A percentile compares a stretch with the other conserved stretches of the same genome.
These are phyloP conservation scores for Phacellophora camtschatica DNA, from an alignment of 30 jellyfish, hydroid and myxozoan species.

Conservation along the genomic window DNA sequence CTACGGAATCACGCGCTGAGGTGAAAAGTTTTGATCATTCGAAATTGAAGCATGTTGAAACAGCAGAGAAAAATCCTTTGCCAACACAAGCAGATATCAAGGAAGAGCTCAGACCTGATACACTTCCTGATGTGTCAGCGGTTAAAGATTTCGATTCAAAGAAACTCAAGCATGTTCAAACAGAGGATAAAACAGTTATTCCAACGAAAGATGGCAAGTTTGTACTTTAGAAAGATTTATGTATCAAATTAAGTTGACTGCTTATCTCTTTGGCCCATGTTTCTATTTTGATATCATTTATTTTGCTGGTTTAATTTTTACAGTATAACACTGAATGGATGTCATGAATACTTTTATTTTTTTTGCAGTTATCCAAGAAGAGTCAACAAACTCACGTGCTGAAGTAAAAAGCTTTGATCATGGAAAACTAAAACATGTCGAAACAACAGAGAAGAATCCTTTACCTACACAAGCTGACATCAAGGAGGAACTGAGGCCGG, in stretches of 20 bases:
- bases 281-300: no score
- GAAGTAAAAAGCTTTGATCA: conserved; percentile 83
- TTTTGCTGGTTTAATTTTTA: no score
- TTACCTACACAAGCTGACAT: conserved; percentile 88
- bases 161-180: conserved; percentile 77
- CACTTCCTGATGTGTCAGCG: conserved; percentile 84
- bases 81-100: conserved; percentile 85
- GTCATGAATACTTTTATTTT: neutral
- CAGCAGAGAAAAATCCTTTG: conserved; percentile 88
- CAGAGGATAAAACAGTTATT: conserved; percentile 65
- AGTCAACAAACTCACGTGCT: conserved; percentile 78
- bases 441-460: conserved; percentile 88
- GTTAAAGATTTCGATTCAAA: conserved; percentile 69
- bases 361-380: conserved; percentile 68
- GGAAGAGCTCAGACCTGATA: conserved; percentile 88
- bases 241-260: no score
- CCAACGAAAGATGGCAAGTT: conserved; percentile 82
- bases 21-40: conserved; percentile 87
- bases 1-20: conserved; percentile 88
- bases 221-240: no score
- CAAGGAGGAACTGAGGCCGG: conserved; percentile 87
- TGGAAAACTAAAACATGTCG: conserved; percentile 81
- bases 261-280: no score
- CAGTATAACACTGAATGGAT: no score
- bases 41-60: conserved; percentile 88